Conservation (phyloP, 2,888 invertebrate genomes). For the Epinotia ramella region DNA sequence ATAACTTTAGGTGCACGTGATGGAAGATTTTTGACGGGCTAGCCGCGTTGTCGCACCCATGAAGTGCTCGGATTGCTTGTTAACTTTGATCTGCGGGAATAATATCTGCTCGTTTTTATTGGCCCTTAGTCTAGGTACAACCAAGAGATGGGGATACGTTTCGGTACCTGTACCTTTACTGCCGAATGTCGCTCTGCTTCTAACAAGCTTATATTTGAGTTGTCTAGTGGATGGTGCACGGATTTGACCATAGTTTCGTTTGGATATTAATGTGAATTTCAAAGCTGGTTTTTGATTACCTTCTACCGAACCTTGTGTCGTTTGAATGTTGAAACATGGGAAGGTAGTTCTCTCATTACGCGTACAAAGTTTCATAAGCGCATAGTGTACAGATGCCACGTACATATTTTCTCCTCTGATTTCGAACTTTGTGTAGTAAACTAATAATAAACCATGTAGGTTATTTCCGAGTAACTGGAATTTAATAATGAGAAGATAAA, state of each 20-base stretch:
- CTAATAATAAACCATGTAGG: too few species aligned
- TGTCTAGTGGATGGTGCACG: background rate
- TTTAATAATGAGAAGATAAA: background rate
- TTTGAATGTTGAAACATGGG: background rate
- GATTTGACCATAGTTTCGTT: background rate
- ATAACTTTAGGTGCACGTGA: conserved; percentile 26
- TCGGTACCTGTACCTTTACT: background rate
- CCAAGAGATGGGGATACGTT: background rate
- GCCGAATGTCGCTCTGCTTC: background rate
- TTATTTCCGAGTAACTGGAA: background rate
- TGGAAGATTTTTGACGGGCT: conserved; percentile 1
- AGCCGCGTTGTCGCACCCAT: background rate
- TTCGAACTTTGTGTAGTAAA: too few species aligned
- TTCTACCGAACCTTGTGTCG: background rate
- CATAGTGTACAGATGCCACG: background rate
- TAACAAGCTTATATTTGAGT: conserved; percentile 1
- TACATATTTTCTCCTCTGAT: background rate
- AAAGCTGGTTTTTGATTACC: background rate
- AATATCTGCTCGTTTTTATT: background rate
- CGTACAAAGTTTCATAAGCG: conserved; percentile 5
- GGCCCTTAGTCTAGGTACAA: background rate
- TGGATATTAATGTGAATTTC: conserved; percentile 4
- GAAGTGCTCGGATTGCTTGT: conserved; percentile 29
- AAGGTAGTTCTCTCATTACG: background rate
- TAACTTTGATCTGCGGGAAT: conserved; percentile 19